phyloP scores from a whole-genome alignment of 2,888 invertebrate species.

The Pyrgus malvae region DNA sequence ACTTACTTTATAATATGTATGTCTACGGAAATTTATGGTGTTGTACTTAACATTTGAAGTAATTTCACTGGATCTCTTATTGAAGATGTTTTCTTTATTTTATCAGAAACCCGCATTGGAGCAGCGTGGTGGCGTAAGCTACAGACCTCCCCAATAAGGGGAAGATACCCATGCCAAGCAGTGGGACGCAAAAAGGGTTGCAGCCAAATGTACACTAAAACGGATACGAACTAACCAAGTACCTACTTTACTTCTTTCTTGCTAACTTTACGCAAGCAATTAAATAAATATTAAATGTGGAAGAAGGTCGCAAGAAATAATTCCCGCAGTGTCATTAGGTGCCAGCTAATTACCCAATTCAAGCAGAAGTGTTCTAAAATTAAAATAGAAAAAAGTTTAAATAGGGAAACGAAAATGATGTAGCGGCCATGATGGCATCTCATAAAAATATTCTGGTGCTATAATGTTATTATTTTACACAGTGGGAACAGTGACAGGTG shows the following conservation, averaged over 20 bases:
- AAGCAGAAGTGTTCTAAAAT: background rate
- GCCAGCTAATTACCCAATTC: background rate
- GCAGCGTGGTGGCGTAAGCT: too few species aligned
- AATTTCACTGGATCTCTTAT: too few species aligned
- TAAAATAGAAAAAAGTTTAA: slow-evolving; percentile 1
- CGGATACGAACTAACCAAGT: too few species aligned
- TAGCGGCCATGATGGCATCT: slow-evolving; percentile 3
- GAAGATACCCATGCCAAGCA: too few species aligned
- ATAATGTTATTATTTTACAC: slow-evolving; percentile 21
- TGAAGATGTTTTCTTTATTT: too few species aligned
- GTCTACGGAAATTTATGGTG: too few species aligned
- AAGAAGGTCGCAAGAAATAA: background rate
- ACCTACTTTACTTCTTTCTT: background rate
- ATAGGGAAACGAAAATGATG: slow-evolving; percentile 7
- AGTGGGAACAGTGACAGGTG: slow-evolving; percentile 39
- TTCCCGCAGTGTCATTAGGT: slow-evolving; percentile 2
- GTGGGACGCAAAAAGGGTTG: too few species aligned
- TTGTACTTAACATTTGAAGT: too few species aligned
- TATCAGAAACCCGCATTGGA: too few species aligned
- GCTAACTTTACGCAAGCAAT: background rate
- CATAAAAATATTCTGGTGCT: slow-evolving; percentile 10
- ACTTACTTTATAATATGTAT: too few species aligned
- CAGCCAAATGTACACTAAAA: too few species aligned
- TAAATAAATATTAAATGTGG: background rate
- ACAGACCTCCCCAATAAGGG: too few species aligned